Conservation (phyloP, 2,888 invertebrate genomes). For the Chrysolina haemoptera region DNA sequence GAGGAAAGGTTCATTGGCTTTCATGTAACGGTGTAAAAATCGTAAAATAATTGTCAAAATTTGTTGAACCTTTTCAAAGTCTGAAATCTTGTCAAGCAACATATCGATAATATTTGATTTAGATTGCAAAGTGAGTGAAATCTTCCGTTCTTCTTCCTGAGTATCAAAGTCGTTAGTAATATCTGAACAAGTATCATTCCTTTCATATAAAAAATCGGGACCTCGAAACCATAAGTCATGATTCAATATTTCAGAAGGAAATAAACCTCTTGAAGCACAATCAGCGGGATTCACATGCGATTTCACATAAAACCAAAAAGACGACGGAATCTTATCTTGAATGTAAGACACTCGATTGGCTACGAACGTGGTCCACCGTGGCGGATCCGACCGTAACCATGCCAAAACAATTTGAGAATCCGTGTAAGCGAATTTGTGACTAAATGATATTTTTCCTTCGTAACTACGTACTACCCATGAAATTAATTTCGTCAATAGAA, state of each 20-base stretch:
- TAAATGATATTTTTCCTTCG: no score
- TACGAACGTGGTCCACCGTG: neutral
- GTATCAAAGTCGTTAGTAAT: neutral
- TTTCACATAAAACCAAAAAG: slow-evolving; percentile 9
- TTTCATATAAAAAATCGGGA: no score
- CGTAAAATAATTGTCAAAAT: neutral
- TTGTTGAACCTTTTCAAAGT: neutral
- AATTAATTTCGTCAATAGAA: no score
- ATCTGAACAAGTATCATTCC: no score
- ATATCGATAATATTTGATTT: neutral
- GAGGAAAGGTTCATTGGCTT: no score
- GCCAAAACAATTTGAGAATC: no score
- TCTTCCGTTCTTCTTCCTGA: neutral
- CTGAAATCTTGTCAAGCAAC: neutral
- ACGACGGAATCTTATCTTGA: neutral
- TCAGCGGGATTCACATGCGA: slow-evolving; percentile 8
- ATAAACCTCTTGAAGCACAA: slow-evolving; percentile 7
- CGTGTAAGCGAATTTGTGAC: no score
- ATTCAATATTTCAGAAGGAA: neutral
- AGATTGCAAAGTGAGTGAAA: neutral
- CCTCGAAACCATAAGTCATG: no score
- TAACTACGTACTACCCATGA: no score
- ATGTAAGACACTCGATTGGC: slow-evolving; percentile 17
- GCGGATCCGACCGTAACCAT: no score
- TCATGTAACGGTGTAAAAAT: no score